Conservation (phyloP, 2,888 invertebrate genomes). For the Sussaba pulchella region DNA sequence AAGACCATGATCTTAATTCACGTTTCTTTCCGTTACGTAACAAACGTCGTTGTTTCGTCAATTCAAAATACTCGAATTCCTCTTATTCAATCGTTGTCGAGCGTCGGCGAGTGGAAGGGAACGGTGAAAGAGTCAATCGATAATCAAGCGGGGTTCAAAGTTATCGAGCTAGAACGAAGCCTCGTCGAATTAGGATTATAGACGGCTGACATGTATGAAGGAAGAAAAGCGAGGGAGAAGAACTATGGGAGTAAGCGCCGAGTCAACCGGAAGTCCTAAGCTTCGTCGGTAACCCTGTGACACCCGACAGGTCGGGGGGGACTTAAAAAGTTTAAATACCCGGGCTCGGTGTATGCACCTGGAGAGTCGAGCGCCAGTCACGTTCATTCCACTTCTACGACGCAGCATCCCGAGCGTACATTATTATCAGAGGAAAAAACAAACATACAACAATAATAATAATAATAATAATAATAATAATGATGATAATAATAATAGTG, state of each 20-base stretch:
- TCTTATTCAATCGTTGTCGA: neutral
- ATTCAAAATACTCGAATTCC: no score
- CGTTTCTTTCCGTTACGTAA: no score
- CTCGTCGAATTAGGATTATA: constrained; percentile 64
- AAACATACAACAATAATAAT: neutral
- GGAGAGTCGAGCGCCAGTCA: constrained; percentile 49
- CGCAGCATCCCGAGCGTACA: constrained; percentile 28
- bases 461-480: no score
- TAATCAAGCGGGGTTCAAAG: constrained; percentile 43
- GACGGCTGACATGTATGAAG: constrained; percentile 59
- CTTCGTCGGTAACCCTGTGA: constrained; percentile 63
- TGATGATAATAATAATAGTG: neutral
- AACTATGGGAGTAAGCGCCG: constrained; percentile 52
- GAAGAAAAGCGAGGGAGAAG: constrained; percentile 33
- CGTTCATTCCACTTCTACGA: constrained; percentile 31
- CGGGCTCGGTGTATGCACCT: constrained; percentile 37
- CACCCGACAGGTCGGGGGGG: constrained; percentile 65
- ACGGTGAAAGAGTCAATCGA: constrained; percentile 42
- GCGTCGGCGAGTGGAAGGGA: neutral
- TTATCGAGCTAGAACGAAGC: constrained; percentile 55
- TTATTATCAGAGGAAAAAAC: constrained; percentile 38
- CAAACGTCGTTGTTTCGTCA: no score
- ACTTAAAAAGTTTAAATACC: constrained; percentile 79
- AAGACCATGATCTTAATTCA: no score
- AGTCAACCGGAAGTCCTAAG: constrained; percentile 63